Percentiles rank a stretch among this genome's conserved stretches.
phyloP scores from a whole-genome alignment of 2,888 invertebrate species.

The Notocelia uddmanniana region DNA sequence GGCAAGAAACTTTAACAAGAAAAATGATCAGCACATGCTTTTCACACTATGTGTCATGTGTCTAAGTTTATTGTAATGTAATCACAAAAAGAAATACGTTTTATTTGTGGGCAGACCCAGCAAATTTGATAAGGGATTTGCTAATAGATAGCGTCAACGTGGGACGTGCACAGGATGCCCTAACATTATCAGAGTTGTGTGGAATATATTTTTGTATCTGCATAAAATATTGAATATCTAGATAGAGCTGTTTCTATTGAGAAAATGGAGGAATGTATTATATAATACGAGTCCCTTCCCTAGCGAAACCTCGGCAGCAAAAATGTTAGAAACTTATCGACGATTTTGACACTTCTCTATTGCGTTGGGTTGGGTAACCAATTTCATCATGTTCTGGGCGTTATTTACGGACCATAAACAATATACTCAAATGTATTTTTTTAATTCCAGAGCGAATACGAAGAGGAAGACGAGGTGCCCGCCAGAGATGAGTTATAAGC shows the following conservation, averaged over 20 bases:
- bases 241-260: no score
- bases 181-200: conserved; percentile 2
- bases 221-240: no score
- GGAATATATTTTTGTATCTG: no score
- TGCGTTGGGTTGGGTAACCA: no score
- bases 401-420: not conserved
- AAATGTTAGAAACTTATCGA: no score
- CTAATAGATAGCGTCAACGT: conserved; percentile 3
- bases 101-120: not conserved
- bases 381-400: no score
- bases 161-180: conserved; percentile 12
- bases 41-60: no score
- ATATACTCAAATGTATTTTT: conserved; percentile 18
- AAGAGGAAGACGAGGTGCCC: conserved; percentile 90
- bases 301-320: no score
- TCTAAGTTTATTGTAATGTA: no score
- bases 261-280: no score
- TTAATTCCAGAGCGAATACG: conserved; percentile 82
- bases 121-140: conserved; percentile 2
- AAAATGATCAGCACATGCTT: not conserved
- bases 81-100: not conserved
- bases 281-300: no score
- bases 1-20: not conserved
- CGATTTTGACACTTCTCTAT: no score
- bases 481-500: conserved; percentile 93